phyloP scores from a whole-genome alignment of 1,140 invertebrate species.

The Eurosta solidaginis region DNA sequence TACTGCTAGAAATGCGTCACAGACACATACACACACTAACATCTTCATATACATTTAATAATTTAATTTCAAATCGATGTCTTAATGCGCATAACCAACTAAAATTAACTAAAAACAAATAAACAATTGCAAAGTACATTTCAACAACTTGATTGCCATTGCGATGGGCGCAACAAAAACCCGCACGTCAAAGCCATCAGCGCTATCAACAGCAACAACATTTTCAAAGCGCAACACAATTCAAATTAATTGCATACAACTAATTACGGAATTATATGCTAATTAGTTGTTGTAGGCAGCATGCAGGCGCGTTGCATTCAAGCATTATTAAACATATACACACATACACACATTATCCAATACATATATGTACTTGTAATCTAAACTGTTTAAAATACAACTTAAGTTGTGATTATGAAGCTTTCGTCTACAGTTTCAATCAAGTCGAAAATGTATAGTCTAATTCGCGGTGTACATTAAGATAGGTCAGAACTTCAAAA shows the following conservation, averaged over 20 bases:
- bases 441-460: neutral
- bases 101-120: neutral
- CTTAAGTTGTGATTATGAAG: slow-evolving; percentile 1
- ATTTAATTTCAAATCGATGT: slow-evolving; percentile 17
- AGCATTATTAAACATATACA: neutral
- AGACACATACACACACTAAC: neutral
- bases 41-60: neutral
- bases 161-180: neutral
- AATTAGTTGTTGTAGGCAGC: slow-evolving; percentile 20
- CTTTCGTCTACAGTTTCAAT: neutral
- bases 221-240: neutral
- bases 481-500: too few relatives aligned
- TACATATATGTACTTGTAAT: neutral
- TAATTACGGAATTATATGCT: slow-evolving; percentile 21
- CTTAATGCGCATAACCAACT: too few relatives aligned
- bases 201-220: neutral
- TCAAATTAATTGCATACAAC: slow-evolving; percentile 25
- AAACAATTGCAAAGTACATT: neutral
- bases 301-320: neutral
- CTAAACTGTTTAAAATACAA: neutral
- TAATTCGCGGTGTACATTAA: too few relatives aligned
- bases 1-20: slow-evolving; percentile 1
- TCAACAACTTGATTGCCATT: neutral
- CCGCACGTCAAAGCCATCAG: neutral
- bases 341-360: neutral